Evolutionary conservation across 2,888 invertebrate species (phyloP), one percentile per base, ranked within the genome.

Genomic region (Drosophila rellima): DNA sequence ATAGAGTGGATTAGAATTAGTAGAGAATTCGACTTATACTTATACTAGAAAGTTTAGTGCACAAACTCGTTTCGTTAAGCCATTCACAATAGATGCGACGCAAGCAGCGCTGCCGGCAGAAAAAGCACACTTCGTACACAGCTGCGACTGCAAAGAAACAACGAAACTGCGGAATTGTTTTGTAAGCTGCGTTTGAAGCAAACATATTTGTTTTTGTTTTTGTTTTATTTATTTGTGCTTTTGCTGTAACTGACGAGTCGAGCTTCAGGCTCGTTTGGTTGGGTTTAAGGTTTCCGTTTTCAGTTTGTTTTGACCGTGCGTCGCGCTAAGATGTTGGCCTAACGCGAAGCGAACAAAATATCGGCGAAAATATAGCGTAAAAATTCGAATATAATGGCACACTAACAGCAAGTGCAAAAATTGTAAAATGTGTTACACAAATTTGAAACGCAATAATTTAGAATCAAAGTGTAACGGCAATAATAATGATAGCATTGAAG

Each of bases 221-320:
- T 57, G 23, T 64, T 66, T 11, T 26, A 17, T 35, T 37, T 47
- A 18, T 47, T 47, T 56, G 48, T 20, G 67, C 31, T n/a, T 62
- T 56, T 54, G 35, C 42, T 56, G 65, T 64, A 54, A 61, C 23
- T 50, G 48, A 42, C 59, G 56, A 64, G 57, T 39, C 37, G 42
- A 69, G 73, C 64, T 75, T 71, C 40, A 54, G 50, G 57, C 33
- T 66, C 65, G 70, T 42, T 74, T 51, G n/a, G 23, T 42, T 42
- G 20, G 47, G 71, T 39, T 65, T 65, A 29, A n/a, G 42, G 45
- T 56, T 78, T 61, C 47, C 57, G 70, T 73, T 69, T 79, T 86
- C 81, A 84, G 87, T 84, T 80, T 68, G 87, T 64, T 73, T 77
- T 75, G 62, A 74, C 54, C 73, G 72, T 44, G 74, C 85, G 59